A percentile compares a stretch with the other conserved stretches of the same genome.
phyloP scores from a whole-genome alignment of 2,888 invertebrate species.

The Drosophila gaucha region DNA sequence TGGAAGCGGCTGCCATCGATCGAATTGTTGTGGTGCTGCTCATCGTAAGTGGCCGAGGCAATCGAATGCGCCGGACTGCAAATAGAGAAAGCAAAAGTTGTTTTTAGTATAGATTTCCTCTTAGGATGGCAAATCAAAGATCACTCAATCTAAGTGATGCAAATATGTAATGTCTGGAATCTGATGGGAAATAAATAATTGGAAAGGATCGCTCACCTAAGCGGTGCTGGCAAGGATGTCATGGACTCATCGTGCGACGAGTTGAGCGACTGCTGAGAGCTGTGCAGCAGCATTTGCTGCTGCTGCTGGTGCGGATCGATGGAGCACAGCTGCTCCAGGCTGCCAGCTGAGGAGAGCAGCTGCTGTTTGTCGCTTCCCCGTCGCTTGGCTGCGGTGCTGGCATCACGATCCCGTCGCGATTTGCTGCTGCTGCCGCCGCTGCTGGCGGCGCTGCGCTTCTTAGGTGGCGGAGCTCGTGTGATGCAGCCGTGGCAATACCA shows the following conservation, averaged over 20 bases:
- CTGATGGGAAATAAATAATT: background rate
- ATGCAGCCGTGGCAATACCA: conserved; percentile 96
- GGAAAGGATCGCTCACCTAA: conserved; percentile 75
- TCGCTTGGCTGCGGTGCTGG: conserved; percentile 79
- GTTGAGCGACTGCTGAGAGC: conserved; percentile 82
- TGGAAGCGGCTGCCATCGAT: conserved; percentile 82
- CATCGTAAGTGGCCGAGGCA: conserved; percentile 88
- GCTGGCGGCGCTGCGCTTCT: conserved; percentile 85
- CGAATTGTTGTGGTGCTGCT: conserved; percentile 84
- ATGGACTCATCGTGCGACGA: conserved; percentile 84
- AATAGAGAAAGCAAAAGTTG: background rate
- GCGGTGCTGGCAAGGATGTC: conserved; percentile 82
- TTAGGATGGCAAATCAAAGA: background rate
- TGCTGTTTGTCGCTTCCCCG: conserved; percentile 61
- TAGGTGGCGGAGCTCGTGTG: conserved; percentile 92
- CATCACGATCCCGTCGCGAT: conserved; percentile 83
- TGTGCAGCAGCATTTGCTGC: conserved; percentile 75
- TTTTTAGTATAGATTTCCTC: background rate
- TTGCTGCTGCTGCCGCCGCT: conserved; percentile 86
- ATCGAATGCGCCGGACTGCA: conserved; percentile 89
- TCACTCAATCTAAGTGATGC: background rate
- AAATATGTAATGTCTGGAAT: background rate
- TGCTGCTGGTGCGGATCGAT: conserved; percentile 48
- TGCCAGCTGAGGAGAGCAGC: conserved; percentile 40
- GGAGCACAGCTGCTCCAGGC: conserved; percentile 53